These are phyloP conservation scores for Amazonetta brasiliensis DNA, from an alignment of 2,797 vertebrate species.

Conservation along the genomic window DNA sequence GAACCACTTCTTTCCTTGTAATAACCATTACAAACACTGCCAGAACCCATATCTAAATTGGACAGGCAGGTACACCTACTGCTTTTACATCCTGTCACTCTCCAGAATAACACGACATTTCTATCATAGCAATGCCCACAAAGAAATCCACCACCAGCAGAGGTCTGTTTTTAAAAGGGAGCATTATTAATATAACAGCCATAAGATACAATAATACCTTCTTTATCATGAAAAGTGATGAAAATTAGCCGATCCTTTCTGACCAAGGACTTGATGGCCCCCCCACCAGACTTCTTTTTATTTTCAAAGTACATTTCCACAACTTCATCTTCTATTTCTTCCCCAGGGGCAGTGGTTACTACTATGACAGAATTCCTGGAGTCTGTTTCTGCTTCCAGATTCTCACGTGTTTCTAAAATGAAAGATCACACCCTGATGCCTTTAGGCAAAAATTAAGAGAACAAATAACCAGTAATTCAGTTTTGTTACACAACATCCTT, in stretches of 20 bases:
- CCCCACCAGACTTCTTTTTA: constrained; percentile 66
- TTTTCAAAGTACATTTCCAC: constrained; percentile 74
- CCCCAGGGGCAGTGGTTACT: constrained; percentile 16
- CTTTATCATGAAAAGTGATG: constrained; percentile 58
- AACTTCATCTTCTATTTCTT: constrained; percentile 48
- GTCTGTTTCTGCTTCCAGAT: not conserved
- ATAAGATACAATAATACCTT: not conserved
- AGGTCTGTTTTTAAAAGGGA: not conserved
- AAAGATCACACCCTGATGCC: not conserved
- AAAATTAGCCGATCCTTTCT: constrained; percentile 28
- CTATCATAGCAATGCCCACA: not conserved
- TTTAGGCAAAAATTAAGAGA: not conserved
- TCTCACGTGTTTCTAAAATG: constrained; percentile 23
- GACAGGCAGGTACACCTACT: not conserved
- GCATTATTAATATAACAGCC: not conserved
- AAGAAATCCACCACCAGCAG: not conserved
- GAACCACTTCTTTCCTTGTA: not conserved
- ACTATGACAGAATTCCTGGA: not conserved
- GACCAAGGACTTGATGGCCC: not conserved
- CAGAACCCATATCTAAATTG: not conserved
- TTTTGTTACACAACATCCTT: not conserved
- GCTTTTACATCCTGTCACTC: not conserved
- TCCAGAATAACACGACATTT: not conserved
- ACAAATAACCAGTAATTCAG: not conserved
- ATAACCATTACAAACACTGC: not conserved